Base-by-base conservation (phyloP, 2,797 vertebrate species). In the Pteronotus mesoamericanus region DNA sequence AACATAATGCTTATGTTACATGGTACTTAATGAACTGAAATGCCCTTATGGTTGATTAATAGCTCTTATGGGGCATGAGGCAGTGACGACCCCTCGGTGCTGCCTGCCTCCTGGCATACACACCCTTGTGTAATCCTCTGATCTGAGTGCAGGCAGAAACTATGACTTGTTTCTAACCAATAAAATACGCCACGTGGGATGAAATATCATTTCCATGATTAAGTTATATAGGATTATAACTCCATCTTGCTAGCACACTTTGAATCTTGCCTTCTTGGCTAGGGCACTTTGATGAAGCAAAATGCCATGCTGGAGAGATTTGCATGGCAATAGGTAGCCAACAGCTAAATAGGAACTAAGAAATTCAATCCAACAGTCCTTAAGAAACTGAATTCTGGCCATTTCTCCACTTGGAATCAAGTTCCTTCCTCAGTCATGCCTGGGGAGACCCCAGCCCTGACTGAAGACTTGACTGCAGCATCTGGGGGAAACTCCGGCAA, bases 61-160 rank as follows among this genome's bases (percentile, higher is more conserved):
- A 77, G 68, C 9, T 16, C 39, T 51, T 32, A 21, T 5, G 1
- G 12, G 21, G 29, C 1, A 2, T 39, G 32, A 29, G 42, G 5
- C 15, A n/a, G 22, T 1, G 26, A 53, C 0, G 12, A 32, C 1
- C 15, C 3, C 3, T 15, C 51, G 72, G 3, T 2, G 46, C 16
- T 48, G 16, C 5, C 22, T 80, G 37, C 26, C 12, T 92, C 34
- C 21, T 86, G 15, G 8, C n/a, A 64, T 55, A 75, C 66, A 68
- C 14, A 55, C 2, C 8, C 26, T 46, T 42, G 5, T 22, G 16
- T n/a, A 34, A 79, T 48, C 24, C 42, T 42, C n/a, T 72, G n/a
- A n/a, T 83, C 21, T 57, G n/a, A 66, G 26, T 14, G 0, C 51
- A 85, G 74, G n/a, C 5, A 71, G n/a, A 88, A 79, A 1, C 29